Evolutionary conservation across 2,797 vertebrate genomes (phyloP), one percentile per base, ranked within the genome.

Genomic region (Poeciliopsis presidionis): DNA sequence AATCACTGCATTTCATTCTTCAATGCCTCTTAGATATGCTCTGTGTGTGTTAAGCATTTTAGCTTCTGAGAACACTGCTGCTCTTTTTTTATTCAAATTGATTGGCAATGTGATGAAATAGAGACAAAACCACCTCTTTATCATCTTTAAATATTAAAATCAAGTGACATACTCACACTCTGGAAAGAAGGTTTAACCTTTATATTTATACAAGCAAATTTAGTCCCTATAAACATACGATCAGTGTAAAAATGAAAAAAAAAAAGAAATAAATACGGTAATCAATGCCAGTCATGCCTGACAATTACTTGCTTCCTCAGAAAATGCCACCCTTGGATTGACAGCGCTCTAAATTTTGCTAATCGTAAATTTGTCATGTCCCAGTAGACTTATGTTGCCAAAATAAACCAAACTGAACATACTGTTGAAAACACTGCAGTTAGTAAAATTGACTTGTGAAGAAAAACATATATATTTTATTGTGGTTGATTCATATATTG

Each of bases 21-120:
- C 22, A 55, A 22, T 13, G 55, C 73, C 61, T 86, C 20, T 61
- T 65, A 67, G 25, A 75, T 76, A 59, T n/a, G 46, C 69, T 72
- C 12, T 77, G 55, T 79, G 41, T 76, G 77, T 75, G 2, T 33
- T 78, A 87, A 81, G 74, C 75, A 70, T 86, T 84, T 82, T 45
- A 83, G 63, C 72, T 79, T 80, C 74, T 81, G 74, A 75, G 74
- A 84, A 74, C 72, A 73, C 67, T 39, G 41, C 53, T 30, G 71
- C 65, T 76, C 70, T 80, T 81, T 55, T 82, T 89, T 46, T 36
- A 51, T 80, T 75, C 61, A 61, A 76, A 83, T 73, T 84, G 77
- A 88, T 75, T 75, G 80, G 78, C 28, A 51, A 69, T 69, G 90
- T 87, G 86, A 89, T 83, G 82, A 88, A 79, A 87, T 22, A 14